A percentile compares a stretch with the other conserved stretches of the same genome.
phyloP scores from a whole-genome alignment of 1,140 invertebrate species.

The Cydia splendana region DNA sequence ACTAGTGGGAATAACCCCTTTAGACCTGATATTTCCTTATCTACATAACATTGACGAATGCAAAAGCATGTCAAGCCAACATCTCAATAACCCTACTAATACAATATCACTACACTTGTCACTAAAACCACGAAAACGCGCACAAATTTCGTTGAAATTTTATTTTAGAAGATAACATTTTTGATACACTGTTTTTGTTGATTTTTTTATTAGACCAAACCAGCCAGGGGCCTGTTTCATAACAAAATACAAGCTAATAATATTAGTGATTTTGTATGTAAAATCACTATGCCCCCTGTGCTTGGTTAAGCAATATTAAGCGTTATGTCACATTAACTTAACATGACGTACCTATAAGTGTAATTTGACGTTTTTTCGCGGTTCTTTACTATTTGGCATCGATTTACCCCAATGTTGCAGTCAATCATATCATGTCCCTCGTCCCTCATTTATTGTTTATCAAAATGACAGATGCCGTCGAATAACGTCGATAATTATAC shows the following conservation, averaged over 20 bases:
- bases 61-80: not conserved
- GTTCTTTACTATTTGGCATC: slow-evolving; percentile 7
- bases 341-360: too few relatives aligned
- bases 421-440: slow-evolving; percentile 11
- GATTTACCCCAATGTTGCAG: not conserved
- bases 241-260: too few relatives aligned
- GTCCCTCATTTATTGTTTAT: too few relatives aligned
- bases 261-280: too few relatives aligned
- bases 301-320: not conserved
- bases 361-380: not conserved
- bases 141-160: not conserved
- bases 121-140: not conserved
- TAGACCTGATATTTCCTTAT: not conserved
- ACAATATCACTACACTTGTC: not conserved
- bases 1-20: too few relatives aligned
- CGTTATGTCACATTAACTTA: not conserved
- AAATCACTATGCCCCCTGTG: too few relatives aligned
- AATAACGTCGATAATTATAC: too few relatives aligned
- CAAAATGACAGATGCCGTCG: too few relatives aligned
- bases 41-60: slow-evolving; percentile 2
- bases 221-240: too few relatives aligned
- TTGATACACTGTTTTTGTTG: not conserved
- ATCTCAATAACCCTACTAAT: slow-evolving; percentile 16
- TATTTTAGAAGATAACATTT: too few relatives aligned
- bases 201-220: not conserved